Conservation (phyloP, 2,113 vertebrate species). For the Etia nguti region DNA sequence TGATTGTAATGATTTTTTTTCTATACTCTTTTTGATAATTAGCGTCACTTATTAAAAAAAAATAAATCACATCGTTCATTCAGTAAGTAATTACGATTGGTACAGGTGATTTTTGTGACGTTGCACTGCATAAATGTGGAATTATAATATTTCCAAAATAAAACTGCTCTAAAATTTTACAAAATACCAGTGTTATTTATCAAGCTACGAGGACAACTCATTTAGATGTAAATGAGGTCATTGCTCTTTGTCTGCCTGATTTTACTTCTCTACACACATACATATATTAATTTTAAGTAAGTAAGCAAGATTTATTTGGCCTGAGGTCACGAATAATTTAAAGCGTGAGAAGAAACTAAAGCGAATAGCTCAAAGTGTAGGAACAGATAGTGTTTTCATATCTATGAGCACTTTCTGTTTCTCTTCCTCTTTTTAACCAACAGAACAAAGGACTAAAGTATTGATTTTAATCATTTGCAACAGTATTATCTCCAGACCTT, state of each 20-base stretch:
- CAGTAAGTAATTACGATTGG: neutral
- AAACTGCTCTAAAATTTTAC: neutral
- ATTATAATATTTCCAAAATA: neutral
- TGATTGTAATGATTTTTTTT: neutral
- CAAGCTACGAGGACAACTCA: neutral
- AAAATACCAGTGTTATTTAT: neutral
- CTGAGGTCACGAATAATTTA: neutral
- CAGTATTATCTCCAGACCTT: neutral
- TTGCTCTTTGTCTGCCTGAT: neutral
- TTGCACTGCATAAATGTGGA: neutral
- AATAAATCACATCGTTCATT: neutral
- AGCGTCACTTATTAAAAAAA: rapidly evolving
- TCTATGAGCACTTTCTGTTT: neutral
- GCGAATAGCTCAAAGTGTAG: neutral
- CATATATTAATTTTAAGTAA: neutral
- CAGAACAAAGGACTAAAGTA: neutral
- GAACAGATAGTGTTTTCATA: neutral
- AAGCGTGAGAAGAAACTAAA: neutral
- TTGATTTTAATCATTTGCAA: neutral
- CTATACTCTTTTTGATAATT: neutral
- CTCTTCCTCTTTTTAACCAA: neutral
- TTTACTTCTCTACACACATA: neutral
- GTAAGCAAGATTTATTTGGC: neutral
- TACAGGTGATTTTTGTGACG: rapidly evolving
- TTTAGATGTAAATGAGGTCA: neutral